Evolutionary conservation across 1,140 invertebrate genomes (phyloP), one percentile per base, ranked within the genome.

Genomic region (Antheraea pernyi): DNA sequence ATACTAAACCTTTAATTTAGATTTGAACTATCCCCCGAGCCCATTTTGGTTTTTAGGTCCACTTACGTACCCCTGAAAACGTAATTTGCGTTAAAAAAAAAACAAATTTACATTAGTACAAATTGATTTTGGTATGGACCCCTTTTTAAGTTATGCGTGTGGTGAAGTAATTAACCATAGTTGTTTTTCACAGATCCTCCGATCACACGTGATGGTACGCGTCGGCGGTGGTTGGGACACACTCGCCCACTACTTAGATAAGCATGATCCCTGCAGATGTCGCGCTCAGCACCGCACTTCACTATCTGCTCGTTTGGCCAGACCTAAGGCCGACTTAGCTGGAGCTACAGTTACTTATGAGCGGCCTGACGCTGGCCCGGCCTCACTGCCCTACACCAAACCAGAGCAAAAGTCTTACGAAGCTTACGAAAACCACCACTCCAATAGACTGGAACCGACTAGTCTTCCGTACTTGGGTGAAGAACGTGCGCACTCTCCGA

Each of bases 201-300:
- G 98, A 30, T 99, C 97, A 73, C 98, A 99, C 94, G 98, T 99
- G 65, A 99, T 99, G 98, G 98, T 99, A 18, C 95, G 98, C 71
- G 98, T 99, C 13, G 98, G 98, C 0, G 98, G 98, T 10, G 98
- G 98, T 30, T 99, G 98, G 98, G 98, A 99, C 89, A 99, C 98
- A 0, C 92, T 99, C 19, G 96, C 98, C 74, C 97, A 99, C 87
- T 99, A 99, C 91, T 93, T 99, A 85, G 97, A 98, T 91, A 98
- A 99, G 88, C 98, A 99, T 86, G 98, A 99, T 91, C 98, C 98
- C 0, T 99, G 98, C 92, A 95, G 98, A 64, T 99, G 98, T 91
- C 94, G 95, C 77, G 95, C 95, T 7, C 94, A 95, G 76, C 95
- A 95, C 81, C 92, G 95, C 61, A 92, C 94, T 37, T 94, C 94